Percentiles rank a stretch among this genome's conserved stretches.
Evolutionary conservation across 2,797 vertebrate species (phyloP).

Genomic region (Lateolabrax maculatus): DNA sequence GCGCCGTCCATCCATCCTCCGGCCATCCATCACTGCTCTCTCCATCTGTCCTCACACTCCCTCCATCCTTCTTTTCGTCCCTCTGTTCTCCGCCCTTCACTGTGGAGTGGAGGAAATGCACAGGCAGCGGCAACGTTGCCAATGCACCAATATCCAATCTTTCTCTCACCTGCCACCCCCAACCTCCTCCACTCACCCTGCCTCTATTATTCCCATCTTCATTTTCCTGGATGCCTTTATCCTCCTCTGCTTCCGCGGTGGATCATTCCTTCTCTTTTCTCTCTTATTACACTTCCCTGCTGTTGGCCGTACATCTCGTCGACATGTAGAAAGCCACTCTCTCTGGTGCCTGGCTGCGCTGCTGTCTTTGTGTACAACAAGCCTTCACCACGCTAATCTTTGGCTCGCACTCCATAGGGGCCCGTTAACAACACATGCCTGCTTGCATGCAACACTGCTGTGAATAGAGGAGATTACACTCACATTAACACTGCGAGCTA

Average conservation of each 20-base stretch:
- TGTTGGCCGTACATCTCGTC: constrained; percentile 35
- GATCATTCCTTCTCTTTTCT: constrained; percentile 22
- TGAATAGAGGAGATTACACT: constrained; percentile 73
- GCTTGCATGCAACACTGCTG: constrained; percentile 48
- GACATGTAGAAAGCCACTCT: constrained; percentile 40
- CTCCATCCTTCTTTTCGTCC: constrained; percentile 27
- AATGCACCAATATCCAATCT: constrained; percentile 22
- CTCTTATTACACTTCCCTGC: constrained; percentile 16
- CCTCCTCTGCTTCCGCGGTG: constrained; percentile 18
- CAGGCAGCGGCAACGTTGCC: constrained; percentile 16
- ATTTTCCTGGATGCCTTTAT: constrained; percentile 36
- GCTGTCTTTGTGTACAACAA: constrained; percentile 65
- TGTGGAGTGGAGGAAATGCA: constrained; percentile 18
- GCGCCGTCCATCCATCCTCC: constrained; percentile 60
- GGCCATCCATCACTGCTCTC: constrained; percentile 56
- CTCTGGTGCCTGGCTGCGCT: constrained; percentile 46
- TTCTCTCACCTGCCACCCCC: constrained; percentile 17
- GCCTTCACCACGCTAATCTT: constrained; percentile 67
- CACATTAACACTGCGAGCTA: constrained; percentile 65
- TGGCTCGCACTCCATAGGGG: constrained; percentile 61
- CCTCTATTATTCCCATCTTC: constrained; percentile 20
- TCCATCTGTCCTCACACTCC: constrained; percentile 64
- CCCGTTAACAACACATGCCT: constrained; percentile 64
- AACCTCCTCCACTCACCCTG: constrained; percentile 18
- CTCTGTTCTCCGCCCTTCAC: constrained; percentile 21